phyloP scores from a whole-genome alignment of 2,113 vertebrate species.

The Rafetus swinhoei region DNA sequence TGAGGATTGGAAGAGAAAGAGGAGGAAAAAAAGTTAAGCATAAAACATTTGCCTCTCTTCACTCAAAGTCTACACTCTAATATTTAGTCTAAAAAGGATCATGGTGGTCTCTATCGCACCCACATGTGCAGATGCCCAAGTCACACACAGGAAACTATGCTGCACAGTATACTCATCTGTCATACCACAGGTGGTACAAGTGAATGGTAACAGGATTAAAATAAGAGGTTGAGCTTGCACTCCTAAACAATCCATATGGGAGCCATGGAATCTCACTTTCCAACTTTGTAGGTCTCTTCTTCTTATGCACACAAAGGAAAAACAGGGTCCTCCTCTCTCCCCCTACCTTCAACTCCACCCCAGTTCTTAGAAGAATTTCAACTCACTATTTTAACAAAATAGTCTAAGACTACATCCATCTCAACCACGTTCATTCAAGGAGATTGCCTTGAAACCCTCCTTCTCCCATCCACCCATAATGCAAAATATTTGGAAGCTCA shows the following conservation, averaged over 20 bases:
- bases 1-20: conserved; percentile 47
- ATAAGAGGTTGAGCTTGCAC: conserved; percentile 60
- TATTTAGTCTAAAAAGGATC: conserved; percentile 57
- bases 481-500: accelerated
- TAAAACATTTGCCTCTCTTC: conserved; percentile 48
- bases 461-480: neutral
- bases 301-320: conserved; percentile 6
- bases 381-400: neutral
- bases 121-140: conserved; percentile 21
- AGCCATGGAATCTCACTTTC: conserved; percentile 58
- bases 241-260: conserved; percentile 75
- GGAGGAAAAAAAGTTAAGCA: conserved; percentile 44
- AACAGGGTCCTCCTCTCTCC: neutral
- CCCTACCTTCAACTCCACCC: neutral
- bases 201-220: conserved; percentile 66
- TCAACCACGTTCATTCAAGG: neutral
- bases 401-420: neutral
- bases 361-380: conserved; percentile 49
- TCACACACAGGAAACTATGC: conserved; percentile 13
- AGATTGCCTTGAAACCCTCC: neutral
- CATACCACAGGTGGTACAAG: conserved; percentile 55
- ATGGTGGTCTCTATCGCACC: neutral
- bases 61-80: conserved; percentile 34
- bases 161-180: conserved; percentile 47
- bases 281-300: conserved; percentile 51